phyloP scores from a whole-genome alignment of 2,888 invertebrate genomes.

The Tenodera sinensis region DNA sequence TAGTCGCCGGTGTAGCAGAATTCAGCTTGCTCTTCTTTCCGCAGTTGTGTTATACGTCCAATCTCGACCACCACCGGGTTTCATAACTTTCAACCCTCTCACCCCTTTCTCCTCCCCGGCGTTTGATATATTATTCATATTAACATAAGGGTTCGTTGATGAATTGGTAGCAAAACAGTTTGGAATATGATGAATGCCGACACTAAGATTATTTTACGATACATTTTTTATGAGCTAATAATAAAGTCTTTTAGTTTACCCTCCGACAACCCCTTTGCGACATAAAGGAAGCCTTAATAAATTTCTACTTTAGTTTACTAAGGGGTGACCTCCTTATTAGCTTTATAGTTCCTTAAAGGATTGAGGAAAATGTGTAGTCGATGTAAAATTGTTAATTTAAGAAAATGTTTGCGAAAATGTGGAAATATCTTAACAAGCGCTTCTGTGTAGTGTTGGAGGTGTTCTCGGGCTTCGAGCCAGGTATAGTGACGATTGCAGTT shows the following conservation, averaged over 20 bases:
- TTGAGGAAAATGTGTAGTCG: too few relatives aligned
- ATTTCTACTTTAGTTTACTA: not conserved
- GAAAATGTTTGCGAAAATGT: too few relatives aligned
- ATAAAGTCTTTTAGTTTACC: not conserved
- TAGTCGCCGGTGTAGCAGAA: not conserved
- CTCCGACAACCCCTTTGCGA: not conserved
- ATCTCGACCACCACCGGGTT: not conserved
- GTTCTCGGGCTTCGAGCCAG: too few relatives aligned
- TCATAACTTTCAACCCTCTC: not conserved
- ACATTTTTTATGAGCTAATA: not conserved
- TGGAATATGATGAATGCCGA: not conserved
- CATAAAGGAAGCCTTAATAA: not conserved
- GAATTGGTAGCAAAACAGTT: not conserved
- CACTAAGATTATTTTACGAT: not conserved
- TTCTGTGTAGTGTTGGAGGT: too few relatives aligned
- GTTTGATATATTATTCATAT: conserved; percentile 7
- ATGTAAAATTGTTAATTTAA: too few relatives aligned
- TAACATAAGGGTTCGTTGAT: not conserved
- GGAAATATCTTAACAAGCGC: too few relatives aligned
- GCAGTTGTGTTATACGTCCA: not conserved
- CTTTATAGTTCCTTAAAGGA: too few relatives aligned
- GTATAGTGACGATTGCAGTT: too few relatives aligned
- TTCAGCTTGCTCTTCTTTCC: not conserved
- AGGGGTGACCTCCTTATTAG: too few relatives aligned
- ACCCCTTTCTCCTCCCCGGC: not conserved